Conservation (phyloP, 2,797 vertebrate genomes). For the Chloroceryle inda region DNA sequence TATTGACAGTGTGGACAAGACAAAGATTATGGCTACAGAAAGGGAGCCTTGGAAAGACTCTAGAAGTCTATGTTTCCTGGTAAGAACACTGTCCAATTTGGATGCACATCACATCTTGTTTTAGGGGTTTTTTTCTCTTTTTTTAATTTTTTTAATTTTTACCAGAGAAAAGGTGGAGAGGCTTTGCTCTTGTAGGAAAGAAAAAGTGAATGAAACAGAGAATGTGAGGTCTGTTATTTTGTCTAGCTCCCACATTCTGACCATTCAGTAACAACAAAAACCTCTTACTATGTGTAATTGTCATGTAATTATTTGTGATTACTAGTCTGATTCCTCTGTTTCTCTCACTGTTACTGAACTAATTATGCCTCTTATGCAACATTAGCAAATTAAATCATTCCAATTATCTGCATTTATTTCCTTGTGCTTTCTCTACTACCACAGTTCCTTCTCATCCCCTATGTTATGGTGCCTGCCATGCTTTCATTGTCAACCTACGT, state of each 20-base stretch:
- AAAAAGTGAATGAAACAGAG: conserved; percentile 21
- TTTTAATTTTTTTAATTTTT: background rate
- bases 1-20: conserved; percentile 81
- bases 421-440: conserved; percentile 85
- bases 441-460: conserved; percentile 87
- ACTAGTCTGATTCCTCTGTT: conserved; percentile 69
- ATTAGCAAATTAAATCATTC: conserved; percentile 77
- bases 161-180: conserved; percentile 34
- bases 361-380: conserved; percentile 76
- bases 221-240: conserved; percentile 56
- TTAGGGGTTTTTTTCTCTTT: background rate
- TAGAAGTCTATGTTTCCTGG: conserved; percentile 67
- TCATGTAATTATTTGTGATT: conserved; percentile 75
- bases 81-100: conserved; percentile 34
- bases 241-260: conserved; percentile 57
- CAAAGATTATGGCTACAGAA: conserved; percentile 73
- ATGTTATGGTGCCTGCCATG: conserved; percentile 73
- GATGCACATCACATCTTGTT: conserved; percentile 42
- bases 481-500: conserved; percentile 40
- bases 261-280: conserved; percentile 65
- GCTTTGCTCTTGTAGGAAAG: background rate
- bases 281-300: conserved; percentile 62
- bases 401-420: conserved; percentile 71
- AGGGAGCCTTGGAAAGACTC: conserved; percentile 71
- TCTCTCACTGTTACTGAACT: conserved; percentile 74